Percentiles rank a stretch among this genome's conserved stretches.
phyloP scores from a whole-genome alignment of 2,888 invertebrate species.

The Perithous albicinctus region DNA sequence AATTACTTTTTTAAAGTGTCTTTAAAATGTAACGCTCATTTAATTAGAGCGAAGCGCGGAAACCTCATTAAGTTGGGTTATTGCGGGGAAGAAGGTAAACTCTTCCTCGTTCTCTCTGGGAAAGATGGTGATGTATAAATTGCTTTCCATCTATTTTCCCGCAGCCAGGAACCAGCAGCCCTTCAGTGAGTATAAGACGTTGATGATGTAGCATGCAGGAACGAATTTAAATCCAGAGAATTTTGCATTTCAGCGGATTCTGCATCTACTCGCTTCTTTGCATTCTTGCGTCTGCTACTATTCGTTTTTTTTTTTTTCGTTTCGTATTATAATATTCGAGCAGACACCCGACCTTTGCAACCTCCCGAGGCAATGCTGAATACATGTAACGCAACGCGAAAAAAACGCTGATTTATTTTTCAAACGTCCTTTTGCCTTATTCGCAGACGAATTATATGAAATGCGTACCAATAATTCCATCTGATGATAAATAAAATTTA shows the following conservation, averaged over 20 bases:
- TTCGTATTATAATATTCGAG: not conserved
- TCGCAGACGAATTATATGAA: not conserved
- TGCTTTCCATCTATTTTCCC: conserved; percentile 33
- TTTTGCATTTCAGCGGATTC: conserved; percentile 16
- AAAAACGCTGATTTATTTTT: not conserved
- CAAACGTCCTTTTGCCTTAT: not conserved
- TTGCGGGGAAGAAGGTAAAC: not conserved
- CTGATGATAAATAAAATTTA: not conserved
- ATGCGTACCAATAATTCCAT: not conserved
- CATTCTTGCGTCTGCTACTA: not conserved
- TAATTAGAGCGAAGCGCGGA: not conserved
- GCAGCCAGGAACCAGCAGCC: not conserved
- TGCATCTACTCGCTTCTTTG: not conserved
- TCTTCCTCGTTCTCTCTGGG: not conserved
- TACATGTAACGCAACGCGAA: not conserved
- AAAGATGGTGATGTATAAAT: conserved; percentile 8
- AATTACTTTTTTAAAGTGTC: no score
- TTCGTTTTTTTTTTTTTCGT: not conserved
- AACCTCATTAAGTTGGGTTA: not conserved
- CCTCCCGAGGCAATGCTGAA: not conserved
- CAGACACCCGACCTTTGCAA: conserved; percentile 10
- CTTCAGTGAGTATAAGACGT: conserved; percentile 7
- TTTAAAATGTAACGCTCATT: no score
- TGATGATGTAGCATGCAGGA: not conserved
- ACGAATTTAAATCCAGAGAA: not conserved